Conservation (phyloP, 2,888 invertebrate species). For the Drosophila multiciliata region DNA sequence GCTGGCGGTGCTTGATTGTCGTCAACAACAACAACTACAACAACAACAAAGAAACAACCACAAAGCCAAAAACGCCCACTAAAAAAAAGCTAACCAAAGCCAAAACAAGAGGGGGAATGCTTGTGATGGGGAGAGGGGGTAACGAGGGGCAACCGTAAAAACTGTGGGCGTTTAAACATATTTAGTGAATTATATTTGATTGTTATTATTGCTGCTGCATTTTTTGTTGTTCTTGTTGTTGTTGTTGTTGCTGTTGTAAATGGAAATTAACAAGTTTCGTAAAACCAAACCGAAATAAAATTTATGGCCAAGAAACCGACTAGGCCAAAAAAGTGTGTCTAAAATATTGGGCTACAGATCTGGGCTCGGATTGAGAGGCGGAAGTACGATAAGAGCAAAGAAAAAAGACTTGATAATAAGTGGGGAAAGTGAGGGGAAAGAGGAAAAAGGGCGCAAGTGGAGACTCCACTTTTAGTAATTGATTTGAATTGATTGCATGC, state of each 20-base stretch:
- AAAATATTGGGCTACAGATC: background rate
- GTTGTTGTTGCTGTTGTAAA: conserved; percentile 15
- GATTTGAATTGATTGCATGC: conserved; percentile 21
- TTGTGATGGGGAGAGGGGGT: background rate
- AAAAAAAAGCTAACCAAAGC: conserved; percentile 44
- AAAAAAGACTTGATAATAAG: conserved; percentile 11
- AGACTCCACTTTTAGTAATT: conserved; percentile 2
- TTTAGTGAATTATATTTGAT: conserved; percentile 77
- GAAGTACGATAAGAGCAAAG: conserved; percentile 56
- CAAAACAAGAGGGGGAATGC: conserved; percentile 8
- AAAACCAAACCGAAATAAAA: conserved; percentile 32
- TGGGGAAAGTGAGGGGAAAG: background rate
- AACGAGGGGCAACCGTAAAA: conserved; percentile 14
- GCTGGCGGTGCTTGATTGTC: conserved; percentile 38
- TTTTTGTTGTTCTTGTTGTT: background rate
- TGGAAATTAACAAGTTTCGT: conserved; percentile 27
- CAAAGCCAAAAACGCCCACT: conserved; percentile 57
- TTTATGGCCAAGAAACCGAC: conserved; percentile 21
- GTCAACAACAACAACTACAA: conserved; percentile 27
- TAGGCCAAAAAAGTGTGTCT: background rate
- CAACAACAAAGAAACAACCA: conserved; percentile 31
- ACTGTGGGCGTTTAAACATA: conserved; percentile 75
- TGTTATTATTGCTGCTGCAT: conserved; percentile 43
- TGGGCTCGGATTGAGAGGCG: conserved; percentile 53
- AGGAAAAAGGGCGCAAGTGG: background rate